Base-by-base conservation (phyloP, 2,888 invertebrate species). In the Dryomyza anilis region DNA sequence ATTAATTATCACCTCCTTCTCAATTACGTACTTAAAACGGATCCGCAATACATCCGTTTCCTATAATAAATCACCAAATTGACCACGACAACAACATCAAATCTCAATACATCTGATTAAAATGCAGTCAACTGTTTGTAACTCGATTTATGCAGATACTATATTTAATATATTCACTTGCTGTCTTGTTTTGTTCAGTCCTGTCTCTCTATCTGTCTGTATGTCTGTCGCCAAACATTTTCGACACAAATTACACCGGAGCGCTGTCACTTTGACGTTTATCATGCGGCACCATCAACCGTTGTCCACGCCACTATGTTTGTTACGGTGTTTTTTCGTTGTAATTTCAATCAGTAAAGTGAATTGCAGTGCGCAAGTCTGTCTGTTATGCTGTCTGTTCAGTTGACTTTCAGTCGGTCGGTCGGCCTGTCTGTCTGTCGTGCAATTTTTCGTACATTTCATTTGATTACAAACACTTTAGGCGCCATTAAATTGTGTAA, bases 401-500 rank as follows among this genome's bases (percentile, higher is more conserved):
- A n/a, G n/a, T n/a, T n/a, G n/a, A 46, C 14, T 23, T 12, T 23
- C 10, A 25, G 25, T 23, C 25, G n/a, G n/a, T n/a, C n/a, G 19
- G 5, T 50, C 1, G n/a, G 50, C n/a, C 50, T 46, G n/a, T n/a
- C 1, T 23, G 21, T 23, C 27, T 50, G 14, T 25, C 12, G 50
- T 25, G 50, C n/a, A 27, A 50, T 27, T 50, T n/a, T 50, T 50
- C 25, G 50, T 50, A 21, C 25, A 25, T 50, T 50, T 45, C 53
- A 68, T 58, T 65, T 65, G 64, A 66, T 67, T 69, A 67, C 50
- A 68, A 64, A 62, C 66, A 64, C 64, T 66, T 68, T 61, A 68
- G 68, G 68, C 68, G 68, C 68, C 68, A 64, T 66, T 60, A 63
- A 64, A 66, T 66, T 68, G 66, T 66, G 65, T 55, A 65, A 65